These are phyloP conservation scores for Gallinago jamesoni DNA, from an alignment of 2,113 vertebrate species.

Conservation along the genomic window DNA sequence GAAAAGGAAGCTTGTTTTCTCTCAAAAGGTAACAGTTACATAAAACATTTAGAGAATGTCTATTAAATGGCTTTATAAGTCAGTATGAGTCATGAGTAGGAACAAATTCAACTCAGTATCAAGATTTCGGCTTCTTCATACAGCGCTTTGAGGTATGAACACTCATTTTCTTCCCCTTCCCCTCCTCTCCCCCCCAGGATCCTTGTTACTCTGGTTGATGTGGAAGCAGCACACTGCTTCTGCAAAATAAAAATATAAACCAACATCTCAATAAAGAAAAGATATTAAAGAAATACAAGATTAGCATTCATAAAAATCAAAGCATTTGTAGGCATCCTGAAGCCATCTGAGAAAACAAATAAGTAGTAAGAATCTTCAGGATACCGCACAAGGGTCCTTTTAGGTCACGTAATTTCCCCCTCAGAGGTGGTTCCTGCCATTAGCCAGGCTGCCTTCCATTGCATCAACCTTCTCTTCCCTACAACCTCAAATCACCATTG, in stretches of 20 bases:
- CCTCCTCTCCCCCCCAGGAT: neutral
- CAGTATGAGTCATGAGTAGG: neutral
- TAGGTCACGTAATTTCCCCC: neutral
- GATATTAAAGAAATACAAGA: neutral
- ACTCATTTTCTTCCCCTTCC: too few species aligned
- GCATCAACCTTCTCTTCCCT: neutral
- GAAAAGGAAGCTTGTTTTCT: neutral
- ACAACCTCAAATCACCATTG: neutral
- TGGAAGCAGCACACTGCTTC: neutral
- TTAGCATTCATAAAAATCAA: neutral
- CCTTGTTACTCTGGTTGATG: neutral
- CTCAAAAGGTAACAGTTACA: neutral
- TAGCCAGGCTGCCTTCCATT: neutral
- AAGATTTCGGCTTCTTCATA: neutral
- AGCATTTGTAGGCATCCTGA: neutral
- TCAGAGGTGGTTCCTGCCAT: neutral
- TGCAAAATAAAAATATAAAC: neutral
- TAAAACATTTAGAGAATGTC: neutral
- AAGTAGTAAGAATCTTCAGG: neutral
- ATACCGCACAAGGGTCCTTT: neutral
- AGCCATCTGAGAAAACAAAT: too few species aligned
- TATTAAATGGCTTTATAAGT: neutral
- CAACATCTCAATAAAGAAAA: neutral
- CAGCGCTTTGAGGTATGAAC: neutral
- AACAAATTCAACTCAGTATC: neutral